phyloP scores from a whole-genome alignment of 2,797 vertebrate species.

The Melopsittacus undulatus region DNA sequence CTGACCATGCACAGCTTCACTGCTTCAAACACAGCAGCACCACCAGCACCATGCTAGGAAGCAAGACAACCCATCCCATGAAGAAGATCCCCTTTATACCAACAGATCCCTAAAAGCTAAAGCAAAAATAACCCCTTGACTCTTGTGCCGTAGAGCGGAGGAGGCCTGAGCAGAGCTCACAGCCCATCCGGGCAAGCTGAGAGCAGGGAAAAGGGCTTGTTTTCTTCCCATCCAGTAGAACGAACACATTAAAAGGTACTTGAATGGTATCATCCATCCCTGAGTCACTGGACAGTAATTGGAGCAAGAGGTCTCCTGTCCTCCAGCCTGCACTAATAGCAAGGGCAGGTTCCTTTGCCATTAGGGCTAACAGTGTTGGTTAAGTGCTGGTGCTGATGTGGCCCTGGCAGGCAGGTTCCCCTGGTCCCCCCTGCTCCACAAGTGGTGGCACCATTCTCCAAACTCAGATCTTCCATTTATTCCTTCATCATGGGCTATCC shows the following conservation, averaged over 20 bases:
- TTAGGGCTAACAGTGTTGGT: background rate
- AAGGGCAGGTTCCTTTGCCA: background rate
- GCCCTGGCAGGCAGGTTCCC: background rate
- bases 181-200: too few relatives aligned
- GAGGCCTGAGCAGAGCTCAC: background rate
- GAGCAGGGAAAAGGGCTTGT: background rate
- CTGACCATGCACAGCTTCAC: background rate
- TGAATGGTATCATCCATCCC: background rate
- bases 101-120: background rate
- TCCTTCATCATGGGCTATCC: background rate
- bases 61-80: background rate
- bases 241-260: background rate
- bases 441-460: conserved; percentile 7
- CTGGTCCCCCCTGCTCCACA: background rate
- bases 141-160: background rate
- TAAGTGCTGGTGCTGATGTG: background rate
- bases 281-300: background rate
- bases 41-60: background rate
- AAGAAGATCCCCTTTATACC: background rate
- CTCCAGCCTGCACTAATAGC: background rate
- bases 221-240: background rate
- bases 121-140: background rate
- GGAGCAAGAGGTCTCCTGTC: background rate
- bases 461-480: background rate
- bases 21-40: background rate